Base-by-base conservation (phyloP, 2,888 invertebrate genomes). In the Poecilobothrus nobilitatus region DNA sequence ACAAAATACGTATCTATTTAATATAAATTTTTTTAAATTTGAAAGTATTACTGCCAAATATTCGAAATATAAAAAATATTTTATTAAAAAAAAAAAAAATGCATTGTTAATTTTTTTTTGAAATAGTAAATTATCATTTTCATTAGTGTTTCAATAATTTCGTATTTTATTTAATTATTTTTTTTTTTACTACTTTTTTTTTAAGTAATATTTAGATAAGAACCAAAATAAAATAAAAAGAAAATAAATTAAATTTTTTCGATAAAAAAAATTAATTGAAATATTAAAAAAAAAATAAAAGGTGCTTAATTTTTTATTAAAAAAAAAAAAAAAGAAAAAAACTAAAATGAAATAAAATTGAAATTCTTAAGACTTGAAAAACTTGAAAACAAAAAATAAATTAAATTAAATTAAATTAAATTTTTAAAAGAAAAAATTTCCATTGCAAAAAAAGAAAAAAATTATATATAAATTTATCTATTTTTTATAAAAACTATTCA, bases 261-360 rank as follows among this genome's bases (percentile, higher is more conserved):
- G 6, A 18, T 53, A 12, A 15, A 53, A 53, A 53, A 53, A 53
- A n/a, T n/a, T 18, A 53, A 53, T 12, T 37, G 37, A 37, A 37
- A 12, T 37, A 37, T 37, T 37, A 10, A 37, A 10, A 37, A 37
- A 37, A 6, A 15, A 41, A 53, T 15, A 53, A 53, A n/a, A 53
- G 53, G 53, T 53, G 53, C 53, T 53, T 53, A n/a, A 53, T 53
- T 53, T 53, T 53, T 12, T 53, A 12, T 27, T 27, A 27, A 27
- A 27, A 41, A 41, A n/a, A n/a, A n/a, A n/a, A n/a, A n/a, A n/a
- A n/a, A n/a, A n/a, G n/a, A n/a, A n/a, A n/a, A 41, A 41, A 53
- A 53, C 53, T 53, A n/a, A 53, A 53, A 53, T 53, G 53, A 53
- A 53, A 53, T 53, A 53, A 53, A 53, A 53, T 53, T 53, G 53